A percentile compares a stretch with the other conserved stretches of the same genome.
Evolutionary conservation across 2,797 vertebrate genomes (phyloP).

Genomic region (Hypotaenidia philippensis): DNA sequence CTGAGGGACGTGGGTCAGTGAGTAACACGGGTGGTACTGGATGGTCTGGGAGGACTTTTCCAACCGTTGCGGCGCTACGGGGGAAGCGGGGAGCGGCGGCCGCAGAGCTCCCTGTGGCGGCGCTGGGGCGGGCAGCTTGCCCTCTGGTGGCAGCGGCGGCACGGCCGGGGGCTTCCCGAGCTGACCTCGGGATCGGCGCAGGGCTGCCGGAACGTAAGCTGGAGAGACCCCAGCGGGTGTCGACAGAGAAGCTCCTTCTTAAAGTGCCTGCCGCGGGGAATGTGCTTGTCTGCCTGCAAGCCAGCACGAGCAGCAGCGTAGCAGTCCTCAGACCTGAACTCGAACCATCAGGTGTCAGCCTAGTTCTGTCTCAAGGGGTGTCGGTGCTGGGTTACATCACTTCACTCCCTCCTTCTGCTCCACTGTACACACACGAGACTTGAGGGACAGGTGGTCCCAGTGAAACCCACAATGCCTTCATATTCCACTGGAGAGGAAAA

Average conservation of each 20-base stretch:
- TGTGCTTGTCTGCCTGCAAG: neutral
- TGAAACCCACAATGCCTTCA: neutral
- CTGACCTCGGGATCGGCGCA: neutral
- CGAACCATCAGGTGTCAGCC: constrained; percentile 17
- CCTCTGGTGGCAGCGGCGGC: neutral
- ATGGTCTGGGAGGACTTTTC: too few species aligned
- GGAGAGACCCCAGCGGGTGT: neutral
- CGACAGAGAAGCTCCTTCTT: neutral
- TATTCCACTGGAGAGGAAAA: neutral
- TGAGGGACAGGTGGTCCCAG: neutral
- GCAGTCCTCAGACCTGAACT: neutral
- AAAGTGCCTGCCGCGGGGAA: neutral
- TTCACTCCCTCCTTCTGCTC: neutral
- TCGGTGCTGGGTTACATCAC: neutral
- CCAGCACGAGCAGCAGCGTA: fast-evolving
- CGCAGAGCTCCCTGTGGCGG: too few species aligned
- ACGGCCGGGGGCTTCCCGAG: fast-evolving
- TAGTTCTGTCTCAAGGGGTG: neutral
- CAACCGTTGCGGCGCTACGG: too few species aligned
- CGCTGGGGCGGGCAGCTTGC: neutral
- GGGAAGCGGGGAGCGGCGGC: neutral
- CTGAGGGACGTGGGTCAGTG: too few species aligned
- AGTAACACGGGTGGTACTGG: too few species aligned
- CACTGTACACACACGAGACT: fast-evolving
- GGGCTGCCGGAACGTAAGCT: neutral